Evolutionary conservation across 2,113 vertebrate genomes (phyloP).

Genomic region (Muntiacus reevesi): DNA sequence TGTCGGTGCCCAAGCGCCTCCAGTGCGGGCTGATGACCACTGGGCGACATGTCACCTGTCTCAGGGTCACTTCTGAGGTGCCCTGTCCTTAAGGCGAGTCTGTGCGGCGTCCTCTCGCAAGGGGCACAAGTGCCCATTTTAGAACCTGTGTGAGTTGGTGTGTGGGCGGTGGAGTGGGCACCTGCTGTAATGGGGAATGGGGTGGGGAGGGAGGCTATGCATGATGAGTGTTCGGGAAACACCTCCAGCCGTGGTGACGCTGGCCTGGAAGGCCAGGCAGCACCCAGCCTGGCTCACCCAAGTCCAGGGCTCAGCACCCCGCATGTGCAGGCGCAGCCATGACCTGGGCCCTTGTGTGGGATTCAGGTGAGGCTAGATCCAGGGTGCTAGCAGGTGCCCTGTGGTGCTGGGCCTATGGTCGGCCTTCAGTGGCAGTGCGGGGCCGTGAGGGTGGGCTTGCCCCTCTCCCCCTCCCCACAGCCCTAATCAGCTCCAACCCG

Average conservation of each 20-base stretch:
- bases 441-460: background rate
- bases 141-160: rapidly evolving
- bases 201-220: background rate
- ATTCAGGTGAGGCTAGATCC: background rate
- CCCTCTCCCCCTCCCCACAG: background rate
- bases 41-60: rapidly evolving
- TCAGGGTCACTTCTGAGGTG: background rate
- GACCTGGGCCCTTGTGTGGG: background rate
- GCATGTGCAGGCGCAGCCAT: rapidly evolving
- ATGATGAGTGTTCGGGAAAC: rapidly evolving
- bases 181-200: background rate
- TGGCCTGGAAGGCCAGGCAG: background rate
- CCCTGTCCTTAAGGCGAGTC: background rate
- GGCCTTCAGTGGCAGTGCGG: background rate
- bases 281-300: background rate
- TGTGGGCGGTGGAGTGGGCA: rapidly evolving
- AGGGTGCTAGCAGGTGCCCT: background rate
- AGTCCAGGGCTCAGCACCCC: background rate
- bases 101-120: background rate
- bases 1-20: background rate
- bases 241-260: background rate
- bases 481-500: background rate
- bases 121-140: background rate
- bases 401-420: background rate
- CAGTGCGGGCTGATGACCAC: rapidly evolving